Base-by-base conservation (phyloP, 2,888 invertebrate genomes). In the Dioctria linearis region DNA sequence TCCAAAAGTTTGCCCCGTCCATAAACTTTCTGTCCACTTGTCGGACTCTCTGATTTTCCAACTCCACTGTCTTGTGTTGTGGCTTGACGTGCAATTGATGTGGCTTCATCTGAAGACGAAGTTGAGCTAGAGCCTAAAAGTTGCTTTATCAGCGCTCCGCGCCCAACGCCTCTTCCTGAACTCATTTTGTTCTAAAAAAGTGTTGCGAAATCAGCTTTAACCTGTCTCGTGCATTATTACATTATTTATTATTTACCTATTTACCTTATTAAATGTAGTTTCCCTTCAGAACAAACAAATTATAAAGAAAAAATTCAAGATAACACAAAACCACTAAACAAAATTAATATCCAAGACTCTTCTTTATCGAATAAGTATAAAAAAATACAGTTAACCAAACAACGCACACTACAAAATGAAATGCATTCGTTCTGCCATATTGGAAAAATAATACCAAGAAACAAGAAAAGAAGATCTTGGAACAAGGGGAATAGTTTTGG, bases 61-160 rank as follows among this genome's bases (percentile, higher is more conserved):
- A 80, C 39, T 2, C 80, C 80, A 66, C 80, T 80, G 67, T 80
- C 80, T 13, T 6, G 57, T 5, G 54, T 54, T 8, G 6, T n/a
- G 11, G 54, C 8, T 11, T 8, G 11, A 4, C 46, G 5, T 6
- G 46, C 5, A 46, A n/a, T 42, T 4, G 57, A 57, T 0, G n/a
- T 9, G n/a, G 3, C 66, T 9, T 67, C 66, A 75, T 66, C 40
- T 2, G 75, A 42, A 4, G 80, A 76, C 2, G 49, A 67, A 1
- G 13, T 43, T 13, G 76, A 63, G 2, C n/a, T 59, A 6, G 61
- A 63, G 8, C 66, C 67, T 13, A 80, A 40, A 37, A 80, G 59
- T 67, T 80, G 63, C 2, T 43, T 40, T 1, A 80, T 57, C 3
- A 80, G 49, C 0, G 76, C 80, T 46, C 80, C 80, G 9, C 80